These are phyloP conservation scores for Diabrotica virgifera DNA, from an alignment of 1,140 invertebrate genomes.

Conservation along the genomic window DNA sequence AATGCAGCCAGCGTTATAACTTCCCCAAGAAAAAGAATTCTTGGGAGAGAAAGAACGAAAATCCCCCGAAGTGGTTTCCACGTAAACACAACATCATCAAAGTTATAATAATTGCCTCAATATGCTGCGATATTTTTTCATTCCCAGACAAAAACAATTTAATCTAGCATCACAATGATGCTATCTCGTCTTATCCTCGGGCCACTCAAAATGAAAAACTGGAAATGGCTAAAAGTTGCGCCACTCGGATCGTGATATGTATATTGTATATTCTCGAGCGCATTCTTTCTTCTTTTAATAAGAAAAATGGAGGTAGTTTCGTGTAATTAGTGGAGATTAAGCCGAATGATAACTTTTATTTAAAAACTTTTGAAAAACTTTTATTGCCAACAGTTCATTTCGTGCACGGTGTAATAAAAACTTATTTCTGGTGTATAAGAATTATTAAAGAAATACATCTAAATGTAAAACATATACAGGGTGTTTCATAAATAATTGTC, in stretches of 20 bases:
- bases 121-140: constrained; percentile 15
- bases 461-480: too few species aligned
- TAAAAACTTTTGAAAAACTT: too few species aligned
- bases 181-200: constrained; percentile 10
- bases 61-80: background rate
- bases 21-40: background rate
- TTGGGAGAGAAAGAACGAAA: background rate
- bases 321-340: background rate
- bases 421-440: too few species aligned
- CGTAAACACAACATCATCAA: background rate
- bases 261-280: background rate
- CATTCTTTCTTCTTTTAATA: background rate
- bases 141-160: constrained; percentile 20
- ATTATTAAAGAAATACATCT: too few species aligned
- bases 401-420: too few species aligned
- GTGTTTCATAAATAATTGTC: too few species aligned
- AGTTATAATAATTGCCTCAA: constrained; percentile 18
- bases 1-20: background rate
- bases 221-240: background rate
- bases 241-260: background rate
- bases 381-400: too few species aligned
- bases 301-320: background rate
- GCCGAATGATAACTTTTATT: too few species aligned
- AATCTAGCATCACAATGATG: constrained; percentile 20
- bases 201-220: constrained; percentile 5